These are phyloP conservation scores for Limnothrissa miodon DNA, from an alignment of 2,113 vertebrate species.

Conservation along the genomic window DNA sequence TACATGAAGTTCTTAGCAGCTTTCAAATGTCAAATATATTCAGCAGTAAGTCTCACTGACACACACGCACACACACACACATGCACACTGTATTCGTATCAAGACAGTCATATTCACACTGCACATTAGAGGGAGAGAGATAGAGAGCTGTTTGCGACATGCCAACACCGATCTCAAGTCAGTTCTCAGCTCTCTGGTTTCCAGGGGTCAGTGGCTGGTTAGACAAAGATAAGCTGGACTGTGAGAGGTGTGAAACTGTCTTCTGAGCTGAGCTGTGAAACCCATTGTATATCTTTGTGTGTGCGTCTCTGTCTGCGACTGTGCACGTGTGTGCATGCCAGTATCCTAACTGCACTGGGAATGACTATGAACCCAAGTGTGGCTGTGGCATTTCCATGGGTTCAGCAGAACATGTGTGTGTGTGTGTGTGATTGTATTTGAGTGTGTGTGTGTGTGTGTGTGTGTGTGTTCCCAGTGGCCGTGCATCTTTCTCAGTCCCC, in stretches of 20 bases:
- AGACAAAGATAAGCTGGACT: constrained; percentile 15
- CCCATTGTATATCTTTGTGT: too few relatives aligned
- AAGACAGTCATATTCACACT: neutral
- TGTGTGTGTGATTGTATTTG: too few relatives aligned
- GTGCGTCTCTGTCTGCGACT: too few relatives aligned
- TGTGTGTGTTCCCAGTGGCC: neutral
- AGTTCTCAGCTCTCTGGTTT: neutral
- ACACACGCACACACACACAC: neutral
- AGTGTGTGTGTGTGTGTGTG: neutral
- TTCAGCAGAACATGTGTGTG: too few relatives aligned
- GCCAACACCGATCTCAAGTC: neutral
- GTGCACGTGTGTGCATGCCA: too few relatives aligned
- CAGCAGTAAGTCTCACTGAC: neutral
- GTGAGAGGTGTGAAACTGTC: constrained; percentile 38
- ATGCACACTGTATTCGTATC: neutral
- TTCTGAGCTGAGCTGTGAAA: constrained; percentile 23
- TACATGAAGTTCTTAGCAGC: neutral
- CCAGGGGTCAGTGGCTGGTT: neutral
- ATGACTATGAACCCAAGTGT: too few relatives aligned
- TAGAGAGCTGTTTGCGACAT: neutral
- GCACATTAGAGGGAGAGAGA: too few relatives aligned
- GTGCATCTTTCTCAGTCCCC: neutral
- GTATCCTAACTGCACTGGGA: too few relatives aligned
- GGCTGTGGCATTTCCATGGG: too few relatives aligned
- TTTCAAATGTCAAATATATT: neutral